Base-by-base conservation (phyloP, 2,888 invertebrate species). In the Augochlorella aurata region DNA sequence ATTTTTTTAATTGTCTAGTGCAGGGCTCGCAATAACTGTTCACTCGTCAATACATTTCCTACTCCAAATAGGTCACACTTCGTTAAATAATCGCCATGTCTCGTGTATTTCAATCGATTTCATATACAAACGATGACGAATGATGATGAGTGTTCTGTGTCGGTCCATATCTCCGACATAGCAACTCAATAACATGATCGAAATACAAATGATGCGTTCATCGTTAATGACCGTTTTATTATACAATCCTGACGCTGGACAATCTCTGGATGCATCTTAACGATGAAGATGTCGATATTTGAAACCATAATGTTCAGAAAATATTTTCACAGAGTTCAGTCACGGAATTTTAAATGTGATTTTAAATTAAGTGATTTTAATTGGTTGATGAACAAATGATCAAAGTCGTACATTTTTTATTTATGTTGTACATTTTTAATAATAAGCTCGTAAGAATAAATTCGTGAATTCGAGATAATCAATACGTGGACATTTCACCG, bases 181-280 rank as follows among this genome's bases (percentile, higher is more conserved):
- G 49, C 67, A 21, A 61, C 49, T 50, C 29, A 49, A 61, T 58
- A 67, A 49, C 66, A 47, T 44, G 38, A 73, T 49, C 44, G 14
- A 61, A 68, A 61, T n/a, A 67, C 68, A 78, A 78, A 78, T 68
- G 38, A 67, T 49, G 38, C n/a, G 47, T 18, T 47, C 67, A 50
- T 54, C 14, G 47, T 67, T 49, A 47, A 73, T 58, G 66, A 38
- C 29, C 54, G 77, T 49, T 66, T 47, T 66, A 38, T 54, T 78
- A 67, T 38, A 18, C 50, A 73, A 61, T 49, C 49, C 38, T 45
- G 49, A 58, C 47, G 49, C 65, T 58, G 49, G 54, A 71, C 54
- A 47, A 67, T 67, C 66, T 58, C 49, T 72, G n/a, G n/a, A 3
- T 3, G 16, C 18, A 63, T 18, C 16, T 38, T 38, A 29, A 29